Evolutionary conservation across 2,113 vertebrate genomes (phyloP), one percentile per base, ranked within the genome.

Genomic region (Myiagra hebetior): DNA sequence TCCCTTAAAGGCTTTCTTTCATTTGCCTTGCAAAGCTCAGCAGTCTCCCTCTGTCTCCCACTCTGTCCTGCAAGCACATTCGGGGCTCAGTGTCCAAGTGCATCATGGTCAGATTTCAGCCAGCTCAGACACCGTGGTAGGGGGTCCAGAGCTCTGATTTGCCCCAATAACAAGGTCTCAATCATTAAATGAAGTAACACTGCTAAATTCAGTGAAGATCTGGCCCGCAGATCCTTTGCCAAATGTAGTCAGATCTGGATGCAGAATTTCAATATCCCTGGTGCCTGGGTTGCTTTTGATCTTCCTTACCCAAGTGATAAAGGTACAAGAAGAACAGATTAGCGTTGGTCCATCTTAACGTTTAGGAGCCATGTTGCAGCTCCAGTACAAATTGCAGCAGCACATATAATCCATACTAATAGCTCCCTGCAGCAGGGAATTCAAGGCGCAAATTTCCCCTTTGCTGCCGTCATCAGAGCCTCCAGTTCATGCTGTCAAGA

Each of bases 1-100:
- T 62, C 46, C 83, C 87, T 69, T 89, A 62, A 81, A 91, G 80
- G 62, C 62, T 91, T 87, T 37, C 91, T 87, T 91, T 88, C 80
- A 77, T 89, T 89, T 91, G 73, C 91, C 87, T 91, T 76, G 91
- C 89, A 86, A 91, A 81, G 53, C 77, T 91, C 77, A 37, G 91
- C 65, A 64, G 49, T 50, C 41, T 91, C 73, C 56, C 68, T 67
- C 26, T 2, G 1, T 49, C 86, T 86, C 21, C 1, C 42, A 2
- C 62, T 31, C 4, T 3, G 10, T 35, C 7, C 76, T 89, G 84
- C 50, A 47, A 53, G 56, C 0, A 0, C 42, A 6, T 70, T 88
- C 2, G 7, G 13, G 7, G 44, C 7, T 3, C 30, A 4, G 56
- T 4, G 22, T 87, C 64, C 50, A 15, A 63, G 62, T 62, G n/a